These are phyloP conservation scores for Xylota sylvarum DNA, from an alignment of 2,888 invertebrate species.

Conservation along the genomic window DNA sequence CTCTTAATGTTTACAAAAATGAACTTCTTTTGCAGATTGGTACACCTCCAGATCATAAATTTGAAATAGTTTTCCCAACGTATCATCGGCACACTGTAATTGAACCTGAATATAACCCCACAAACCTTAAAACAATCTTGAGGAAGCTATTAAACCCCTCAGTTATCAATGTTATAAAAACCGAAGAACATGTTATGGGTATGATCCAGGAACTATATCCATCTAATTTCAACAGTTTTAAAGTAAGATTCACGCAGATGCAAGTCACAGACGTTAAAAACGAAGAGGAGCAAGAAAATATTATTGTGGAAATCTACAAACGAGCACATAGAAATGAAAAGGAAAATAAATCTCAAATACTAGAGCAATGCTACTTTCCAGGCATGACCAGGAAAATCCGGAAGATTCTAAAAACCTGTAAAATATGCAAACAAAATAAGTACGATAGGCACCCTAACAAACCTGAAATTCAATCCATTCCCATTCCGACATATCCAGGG, in stretches of 20 bases:
- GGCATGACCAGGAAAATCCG: not conserved
- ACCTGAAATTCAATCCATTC: not conserved
- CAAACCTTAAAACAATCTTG: slow-evolving; percentile 26
- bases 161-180: slow-evolving; percentile 49
- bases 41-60: no score
- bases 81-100: no score
- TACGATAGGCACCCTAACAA: not conserved
- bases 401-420: no score
- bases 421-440: no score
- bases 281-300: slow-evolving; percentile 22
- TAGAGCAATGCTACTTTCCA: slow-evolving; percentile 70
- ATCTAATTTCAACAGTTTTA: slow-evolving; percentile 35
- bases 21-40: no score
- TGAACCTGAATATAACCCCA: no score
- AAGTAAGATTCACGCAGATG: slow-evolving; percentile 29
- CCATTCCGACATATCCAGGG: slow-evolving; percentile 39
- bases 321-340: slow-evolving; percentile 5
- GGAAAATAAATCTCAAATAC: slow-evolving; percentile 52
- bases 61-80: no score
- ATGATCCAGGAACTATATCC: not conserved
- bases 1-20: no score
- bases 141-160: slow-evolving; percentile 52
- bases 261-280: slow-evolving; percentile 37
- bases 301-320: slow-evolving; percentile 34
- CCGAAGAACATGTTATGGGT: slow-evolving; percentile 49